Base-by-base conservation (phyloP, 2,888 invertebrate genomes). In the Listrodromus nycthemerus region DNA sequence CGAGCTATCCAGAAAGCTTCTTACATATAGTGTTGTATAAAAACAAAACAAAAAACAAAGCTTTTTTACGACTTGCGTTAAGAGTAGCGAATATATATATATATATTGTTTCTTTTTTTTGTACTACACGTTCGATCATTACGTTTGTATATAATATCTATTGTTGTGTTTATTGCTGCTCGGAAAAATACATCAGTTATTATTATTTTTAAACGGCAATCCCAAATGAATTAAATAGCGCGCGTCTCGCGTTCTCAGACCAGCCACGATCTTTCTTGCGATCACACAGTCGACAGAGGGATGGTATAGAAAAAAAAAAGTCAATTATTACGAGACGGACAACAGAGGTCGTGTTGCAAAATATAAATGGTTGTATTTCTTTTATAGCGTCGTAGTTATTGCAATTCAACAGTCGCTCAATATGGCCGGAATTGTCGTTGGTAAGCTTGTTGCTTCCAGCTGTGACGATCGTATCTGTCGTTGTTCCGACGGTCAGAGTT, bases 81-180 rank as follows among this genome's bases (percentile, higher is more conserved):
- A 87, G 85, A 88, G 87, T 88, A 89, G 88, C 80, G 85, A 85
- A 88, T 87, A 86, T 10, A 41, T 45, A 41, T 41, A 1, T 45
- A 33, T 33, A n/a, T n/a, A n/a, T 45, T 45, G 13, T 16, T 45
- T 45, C 1, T 45, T 84, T 87, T 86, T 84, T 74, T 79, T 87
- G 89, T 91, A 90, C 90, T 89, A 90, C 88, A 89, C 88, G 87
- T 76, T 89, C 87, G 84, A 87, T 88, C 85, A 86, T 91, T 91
- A 89, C 75, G 91, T 90, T 90, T 91, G 89, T 91, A 90, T 87
- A 90, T 91, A 90, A 89, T 85, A 90, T 88, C 85, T 85, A 88
- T 90, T 90, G 88, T 91, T 91, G 88, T 89, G 89, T 37, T 84
- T 87, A 89, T 74, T 88, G 75, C 85, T 86, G 88, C 90, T 91